Evolutionary conservation across 2,797 vertebrate species (phyloP), one percentile per base, ranked within the genome.

Genomic region (Microctenopoma lineatum): DNA sequence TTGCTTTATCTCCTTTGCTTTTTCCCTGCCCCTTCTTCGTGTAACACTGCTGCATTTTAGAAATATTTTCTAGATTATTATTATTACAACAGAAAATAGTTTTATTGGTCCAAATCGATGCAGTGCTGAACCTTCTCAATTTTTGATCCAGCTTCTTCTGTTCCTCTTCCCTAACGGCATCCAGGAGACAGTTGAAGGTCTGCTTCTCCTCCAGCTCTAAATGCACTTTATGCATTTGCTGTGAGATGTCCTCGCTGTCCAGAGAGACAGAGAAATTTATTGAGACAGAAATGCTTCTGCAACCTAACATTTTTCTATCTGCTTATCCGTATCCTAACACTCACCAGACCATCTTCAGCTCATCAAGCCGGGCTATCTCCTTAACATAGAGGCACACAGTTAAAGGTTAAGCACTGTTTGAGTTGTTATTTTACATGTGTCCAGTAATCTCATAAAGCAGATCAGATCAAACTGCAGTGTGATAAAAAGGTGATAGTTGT

Each of bases 161-260:
- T 50, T 91, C 91, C 64, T 94, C 92, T 62, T 70, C 81, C 39
- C 80, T 83, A 44, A 96, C 83, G 39, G 87, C 86, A 68, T 89
- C 59, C 41, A 87, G 84, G 53, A 98, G 83, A 66, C 50, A 91
- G 16, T 29, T 73, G 87, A 95, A 95, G n/a, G 90, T 94, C 64
- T 95, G 93, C 0, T 81, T 86, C 25, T 90, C 78, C 73, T 93
- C 62, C 66, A 98, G 67, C 65, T 95, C 94, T 12, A 77, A 63
- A 73, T 90, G 63, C 36, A 94, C 83, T 0, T 69, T 45, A 48
- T 41, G 93, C 70, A 97, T 77, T 53, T 95, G 75, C 16, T 94
- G 80, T 11, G 80, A 92, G 39, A 93, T 84, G 75, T 92, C 92
- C 25, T 95, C 90, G 89, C 97, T 98, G 79, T 42, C 76, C 15